A percentile compares a stretch with the other conserved stretches of the same genome.
Evolutionary conservation across 92 coral and sea anemone species (phyloP).

Genomic region (Palythoa heliodiscus): DNA sequence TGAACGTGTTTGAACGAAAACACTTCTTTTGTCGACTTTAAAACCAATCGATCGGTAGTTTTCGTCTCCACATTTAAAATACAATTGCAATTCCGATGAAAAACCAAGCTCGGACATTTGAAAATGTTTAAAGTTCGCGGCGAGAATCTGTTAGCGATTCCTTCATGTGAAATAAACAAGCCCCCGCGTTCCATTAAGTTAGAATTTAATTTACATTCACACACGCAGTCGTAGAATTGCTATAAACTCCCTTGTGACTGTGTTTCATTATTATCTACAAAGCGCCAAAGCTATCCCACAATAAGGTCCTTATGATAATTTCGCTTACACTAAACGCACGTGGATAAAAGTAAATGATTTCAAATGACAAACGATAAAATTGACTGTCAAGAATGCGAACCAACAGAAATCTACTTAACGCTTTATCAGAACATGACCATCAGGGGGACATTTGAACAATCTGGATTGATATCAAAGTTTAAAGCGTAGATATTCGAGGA

Average conservation of each 20-base stretch:
- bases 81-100: neutral
- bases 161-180: neutral
- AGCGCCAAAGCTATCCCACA: conserved; percentile 33
- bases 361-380: neutral
- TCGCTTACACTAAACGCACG: conserved; percentile 17
- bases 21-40: neutral
- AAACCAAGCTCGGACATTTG: neutral
- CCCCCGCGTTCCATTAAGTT: neutral
- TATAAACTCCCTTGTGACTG: conserved; percentile 34
- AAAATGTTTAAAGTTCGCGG: neutral
- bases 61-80: neutral
- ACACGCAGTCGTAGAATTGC: conserved; percentile 10
- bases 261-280: conserved; percentile 17
- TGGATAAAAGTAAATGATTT: conserved; percentile 20
- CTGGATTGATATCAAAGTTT: neutral
- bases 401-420: neutral
- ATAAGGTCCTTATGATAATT: conserved; percentile 36
- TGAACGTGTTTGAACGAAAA: conserved; percentile 12
- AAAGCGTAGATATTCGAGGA: conserved; percentile 7
- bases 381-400: neutral
- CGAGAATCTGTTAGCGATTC: neutral
- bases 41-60: neutral
- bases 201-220: neutral
- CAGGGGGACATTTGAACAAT: neutral
- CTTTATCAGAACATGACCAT: neutral